Base-by-base conservation (phyloP, 2,113 vertebrate species). In the Deroptyus accipitrinus region DNA sequence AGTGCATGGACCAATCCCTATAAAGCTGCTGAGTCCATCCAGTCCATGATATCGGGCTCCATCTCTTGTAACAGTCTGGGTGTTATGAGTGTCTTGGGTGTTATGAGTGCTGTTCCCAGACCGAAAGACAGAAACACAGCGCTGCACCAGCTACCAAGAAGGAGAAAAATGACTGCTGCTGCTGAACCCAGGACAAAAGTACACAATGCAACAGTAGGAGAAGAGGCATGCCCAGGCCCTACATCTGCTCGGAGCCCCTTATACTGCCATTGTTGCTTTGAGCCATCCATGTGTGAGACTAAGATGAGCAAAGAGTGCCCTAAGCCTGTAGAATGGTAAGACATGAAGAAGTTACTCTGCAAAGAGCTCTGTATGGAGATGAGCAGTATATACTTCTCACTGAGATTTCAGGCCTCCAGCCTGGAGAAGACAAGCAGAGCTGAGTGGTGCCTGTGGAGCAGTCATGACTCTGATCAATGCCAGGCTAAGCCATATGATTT, bases 211-310 rank as follows among this genome's bases (percentile, higher is more conserved):
- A 6, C 0, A 1, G 9, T 61, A 42, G 15, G 6, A 79, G 59
- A 42, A n/a, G 39, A 75, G 57, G 17, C 0, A 4, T 25, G 68
- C 17, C 37, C 24, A 39, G 20, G 23, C 9, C 15, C 70, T 25
- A 10, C 5, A 33, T 30, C 44, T 42, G 20, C 37, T 19, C 23
- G 31, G 61, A 67, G 22, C 9, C 41, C 35, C 51, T 63, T 33
- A 42, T 7, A 6, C 14, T 57, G 6, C 20, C 10, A 2, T 4
- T 9, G 41, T 52, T 73, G 13, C 27, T 57, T 33, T 31, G 30
- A 57, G 57, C 33, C 39, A 13, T 5, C 4, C 1, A 0, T 0
- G 17, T 15, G 27, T 35, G 30, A 23, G 31, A 30, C 13, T 1
- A 28, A 63, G 25, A 33, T 33, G 46, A 59, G 41, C n/a, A 63